Evolutionary conservation across 2,113 vertebrate genomes (phyloP).

Genomic region (Todiramphus saurophagus): DNA sequence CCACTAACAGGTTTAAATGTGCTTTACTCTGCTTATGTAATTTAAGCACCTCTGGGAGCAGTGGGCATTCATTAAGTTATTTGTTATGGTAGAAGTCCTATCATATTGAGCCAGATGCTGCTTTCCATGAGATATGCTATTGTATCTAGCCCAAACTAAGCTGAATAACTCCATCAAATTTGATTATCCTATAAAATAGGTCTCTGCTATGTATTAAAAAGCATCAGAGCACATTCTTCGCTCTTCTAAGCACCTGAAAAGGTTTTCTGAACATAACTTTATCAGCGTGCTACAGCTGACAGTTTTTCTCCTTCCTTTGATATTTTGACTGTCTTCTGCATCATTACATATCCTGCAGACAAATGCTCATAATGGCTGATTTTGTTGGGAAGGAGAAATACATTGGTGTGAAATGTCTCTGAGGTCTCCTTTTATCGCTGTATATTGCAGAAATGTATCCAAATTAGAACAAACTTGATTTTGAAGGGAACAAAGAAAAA

Average conservation of each 20-base stretch:
- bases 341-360: slow-evolving; percentile 4
- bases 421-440: neutral
- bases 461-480: neutral
- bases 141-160: neutral
- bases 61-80: slow-evolving; percentile 21
- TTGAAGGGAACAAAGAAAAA: neutral
- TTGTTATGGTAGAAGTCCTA: slow-evolving; percentile 27
- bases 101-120: slow-evolving; percentile 25
- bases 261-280: slow-evolving; percentile 18
- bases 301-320: neutral
- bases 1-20: slow-evolving; percentile 38
- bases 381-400: neutral
- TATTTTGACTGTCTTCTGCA: slow-evolving; percentile 23
- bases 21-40: slow-evolving; percentile 22
- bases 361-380: neutral
- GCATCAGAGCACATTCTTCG: neutral
- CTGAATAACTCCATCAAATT: slow-evolving; percentile 38
- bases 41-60: slow-evolving; percentile 25
- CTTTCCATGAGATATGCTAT: slow-evolving; percentile 6
- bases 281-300: slow-evolving; percentile 5
- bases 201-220: slow-evolving; percentile 25
- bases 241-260: slow-evolving; percentile 23
- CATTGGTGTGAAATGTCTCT: neutral
- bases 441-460: neutral
- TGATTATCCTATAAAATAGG: slow-evolving; percentile 4